Conservation (phyloP, 2,113 vertebrate species). For the Coreoperca whiteheadi region DNA sequence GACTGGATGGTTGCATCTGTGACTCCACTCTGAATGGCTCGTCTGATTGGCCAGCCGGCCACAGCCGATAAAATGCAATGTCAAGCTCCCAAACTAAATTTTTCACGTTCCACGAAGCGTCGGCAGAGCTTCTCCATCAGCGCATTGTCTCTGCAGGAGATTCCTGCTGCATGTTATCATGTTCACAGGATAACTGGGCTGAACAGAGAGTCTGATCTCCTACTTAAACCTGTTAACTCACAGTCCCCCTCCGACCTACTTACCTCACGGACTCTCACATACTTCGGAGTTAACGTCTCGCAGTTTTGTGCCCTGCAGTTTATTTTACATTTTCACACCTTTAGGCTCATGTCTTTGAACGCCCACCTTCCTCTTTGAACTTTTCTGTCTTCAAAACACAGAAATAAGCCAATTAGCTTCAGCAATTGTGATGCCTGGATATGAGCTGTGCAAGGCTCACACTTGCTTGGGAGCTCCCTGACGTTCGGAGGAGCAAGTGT, state of each 20-base stretch:
- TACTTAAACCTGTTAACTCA: slow-evolving; percentile 9
- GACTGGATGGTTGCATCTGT: slow-evolving; percentile 65
- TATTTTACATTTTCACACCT: not conserved
- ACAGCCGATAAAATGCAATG: slow-evolving; percentile 9
- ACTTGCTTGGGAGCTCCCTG: slow-evolving; percentile 20
- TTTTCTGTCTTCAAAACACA: slow-evolving; percentile 31
- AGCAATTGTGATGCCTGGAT: slow-evolving; percentile 38
- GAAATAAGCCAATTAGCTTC: slow-evolving; percentile 54
- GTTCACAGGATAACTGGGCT: slow-evolving; percentile 25
- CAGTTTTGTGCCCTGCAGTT: not conserved
- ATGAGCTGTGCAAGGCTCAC: slow-evolving; percentile 12
- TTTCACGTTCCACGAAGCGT: slow-evolving; percentile 23
- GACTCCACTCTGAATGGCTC: slow-evolving; percentile 37
- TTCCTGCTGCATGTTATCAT: slow-evolving; percentile 14
- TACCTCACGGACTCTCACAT: slow-evolving; percentile 1
- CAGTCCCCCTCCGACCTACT: slow-evolving; percentile 18
- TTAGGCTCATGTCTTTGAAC: slow-evolving; percentile 35
- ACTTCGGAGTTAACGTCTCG: not conserved
- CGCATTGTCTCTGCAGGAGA: slow-evolving; percentile 15
- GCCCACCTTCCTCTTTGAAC: slow-evolving; percentile 52
- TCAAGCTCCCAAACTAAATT: slow-evolving; percentile 16
- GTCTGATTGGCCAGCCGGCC: slow-evolving; percentile 57
- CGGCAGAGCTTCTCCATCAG: not conserved
- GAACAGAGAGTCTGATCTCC: not conserved
- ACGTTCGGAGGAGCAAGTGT: not conserved